Base-by-base conservation (phyloP, 2,888 invertebrate genomes). In the Lasioglossum lativentre region DNA sequence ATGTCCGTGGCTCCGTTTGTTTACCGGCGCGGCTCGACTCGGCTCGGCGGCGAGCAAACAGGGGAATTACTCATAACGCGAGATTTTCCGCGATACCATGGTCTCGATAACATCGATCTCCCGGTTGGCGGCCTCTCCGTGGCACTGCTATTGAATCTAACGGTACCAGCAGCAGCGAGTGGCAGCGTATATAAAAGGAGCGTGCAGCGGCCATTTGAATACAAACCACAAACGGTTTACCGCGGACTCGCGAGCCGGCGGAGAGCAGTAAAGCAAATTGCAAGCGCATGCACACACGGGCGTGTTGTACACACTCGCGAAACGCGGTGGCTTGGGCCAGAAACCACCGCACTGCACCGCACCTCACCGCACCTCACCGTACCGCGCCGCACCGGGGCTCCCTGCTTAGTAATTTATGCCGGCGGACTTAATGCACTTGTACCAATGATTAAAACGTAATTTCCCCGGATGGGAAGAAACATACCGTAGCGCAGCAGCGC, bases 391-490 rank as follows among this genome's bases (percentile, higher is more conserved):
- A 73, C 47, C 63, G 40, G 63, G 75, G 72, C 74, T 72, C 75
- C 68, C 59, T 52, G 75, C 68, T 63, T 23, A 63, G 78, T 87
- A 87, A 89, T 89, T 89, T 89, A 89, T 85, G 80, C 83, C 86
- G 72, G 40, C 78, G 77, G 77, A 71, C 86, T 86, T 87, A 88
- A 88, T 84, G 89, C 84, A 80, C 82, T 89, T 78, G 86, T 70
- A 68, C 80, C 81, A 82, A 88, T 89, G 89, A 89, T 89, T 89
- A 88, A 88, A 89, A 89, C 84, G 86, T 88, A 86, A 88, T 89
- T 89, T 89, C 80, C 89, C 78, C 81, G 86, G 86, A 80, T 89
- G 84, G 82, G 80, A 80, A 87, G 82, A 87, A 89, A 84, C 80
- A 82, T 23, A 52, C 23, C 78, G 45, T 45, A 38, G 78, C 72